phyloP scores from a whole-genome alignment of 1,140 invertebrate species.

The Bathynomus jamesi region DNA sequence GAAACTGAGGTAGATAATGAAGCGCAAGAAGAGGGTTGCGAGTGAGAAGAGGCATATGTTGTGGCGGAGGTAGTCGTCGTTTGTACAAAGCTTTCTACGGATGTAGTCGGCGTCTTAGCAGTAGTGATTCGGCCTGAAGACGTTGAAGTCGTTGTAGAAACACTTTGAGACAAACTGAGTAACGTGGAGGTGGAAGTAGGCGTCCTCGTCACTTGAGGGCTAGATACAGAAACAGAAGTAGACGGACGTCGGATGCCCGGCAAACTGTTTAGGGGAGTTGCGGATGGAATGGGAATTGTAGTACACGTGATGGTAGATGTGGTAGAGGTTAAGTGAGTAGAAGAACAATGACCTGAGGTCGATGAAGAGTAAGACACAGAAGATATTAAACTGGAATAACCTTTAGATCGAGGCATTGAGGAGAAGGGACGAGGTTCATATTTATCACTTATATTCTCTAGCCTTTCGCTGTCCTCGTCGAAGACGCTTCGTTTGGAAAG shows the following conservation, averaged over 20 bases:
- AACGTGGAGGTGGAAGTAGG: neutral
- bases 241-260: conserved; percentile 7
- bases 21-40: neutral
- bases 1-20: conserved; percentile 20
- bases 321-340: neutral
- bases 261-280: conserved; percentile 17
- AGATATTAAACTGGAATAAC: neutral
- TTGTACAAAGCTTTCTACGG: neutral
- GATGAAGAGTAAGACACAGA: neutral
- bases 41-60: neutral
- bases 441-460: conserved; percentile 80
- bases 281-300: conserved; percentile 11
- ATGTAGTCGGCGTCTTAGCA: neutral
- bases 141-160: neutral
- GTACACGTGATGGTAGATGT: neutral
- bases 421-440: conserved; percentile 59
- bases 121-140: neutral
- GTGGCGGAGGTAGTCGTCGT: neutral
- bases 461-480: conserved; percentile 85
- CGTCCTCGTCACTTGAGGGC: neutral
- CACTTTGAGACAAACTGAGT: neutral
- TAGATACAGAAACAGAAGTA: neutral
- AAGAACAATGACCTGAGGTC: neutral
- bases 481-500: conserved; percentile 87
- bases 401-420: neutral